These are phyloP conservation scores for Sorex araneus DNA, from an alignment of 2,113 vertebrate genomes.

Conservation along the genomic window DNA sequence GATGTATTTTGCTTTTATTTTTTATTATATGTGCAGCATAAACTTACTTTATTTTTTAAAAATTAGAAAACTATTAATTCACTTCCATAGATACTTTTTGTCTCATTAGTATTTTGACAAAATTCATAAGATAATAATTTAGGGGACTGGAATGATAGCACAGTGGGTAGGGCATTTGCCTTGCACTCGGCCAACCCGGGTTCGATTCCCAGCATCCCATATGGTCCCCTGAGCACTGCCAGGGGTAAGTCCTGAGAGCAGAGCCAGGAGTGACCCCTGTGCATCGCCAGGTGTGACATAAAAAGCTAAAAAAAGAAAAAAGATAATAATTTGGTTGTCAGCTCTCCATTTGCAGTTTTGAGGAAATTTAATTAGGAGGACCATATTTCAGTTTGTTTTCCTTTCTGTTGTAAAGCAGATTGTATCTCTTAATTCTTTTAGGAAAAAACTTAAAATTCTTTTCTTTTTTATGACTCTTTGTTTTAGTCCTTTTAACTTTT, in stretches of 20 bases:
- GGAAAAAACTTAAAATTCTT: conserved; percentile 39
- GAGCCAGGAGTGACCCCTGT: too few species aligned
- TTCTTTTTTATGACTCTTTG: too few species aligned
- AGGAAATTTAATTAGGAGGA: conserved; percentile 22
- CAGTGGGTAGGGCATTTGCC: too few species aligned
- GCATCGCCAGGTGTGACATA: too few species aligned
- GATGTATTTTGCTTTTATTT: conserved; percentile 21
- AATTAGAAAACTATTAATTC: conserved; percentile 16
- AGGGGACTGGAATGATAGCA: too few species aligned
- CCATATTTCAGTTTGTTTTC: conserved; percentile 69
- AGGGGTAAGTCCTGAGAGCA: too few species aligned
- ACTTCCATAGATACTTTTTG: neutral
- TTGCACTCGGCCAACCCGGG: too few species aligned
- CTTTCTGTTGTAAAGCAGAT: conserved; percentile 64
- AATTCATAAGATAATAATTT: conserved; percentile 31
- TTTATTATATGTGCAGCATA: conserved; percentile 34
- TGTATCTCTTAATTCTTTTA: conserved; percentile 50
- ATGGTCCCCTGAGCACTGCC: too few species aligned
- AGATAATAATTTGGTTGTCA: conserved; percentile 31
- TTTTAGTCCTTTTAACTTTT: too few species aligned
- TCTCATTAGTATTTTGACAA: conserved; percentile 7
- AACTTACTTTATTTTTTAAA: conserved; percentile 54
- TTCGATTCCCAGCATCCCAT: too few species aligned
- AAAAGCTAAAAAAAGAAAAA: too few species aligned
- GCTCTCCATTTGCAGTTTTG: conserved; percentile 61